Percentiles rank a stretch among this genome's conserved stretches.
Conservation (phyloP, 2,888 invertebrate genomes). For the Teinopalpus imperialis region DNA sequence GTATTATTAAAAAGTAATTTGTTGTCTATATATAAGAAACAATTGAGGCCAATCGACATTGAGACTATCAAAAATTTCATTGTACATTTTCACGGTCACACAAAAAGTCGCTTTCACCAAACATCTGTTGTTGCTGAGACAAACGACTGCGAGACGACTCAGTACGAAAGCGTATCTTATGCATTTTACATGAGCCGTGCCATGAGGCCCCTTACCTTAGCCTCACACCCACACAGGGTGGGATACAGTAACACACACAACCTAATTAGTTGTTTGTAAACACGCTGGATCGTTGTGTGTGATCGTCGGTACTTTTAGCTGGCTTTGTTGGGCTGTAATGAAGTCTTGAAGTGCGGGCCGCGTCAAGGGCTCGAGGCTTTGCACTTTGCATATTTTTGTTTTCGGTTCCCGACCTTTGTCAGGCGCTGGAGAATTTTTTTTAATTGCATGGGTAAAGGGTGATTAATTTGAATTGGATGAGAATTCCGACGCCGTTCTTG, state of each 20-base stretch:
- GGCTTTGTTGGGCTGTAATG: constrained; percentile 59
- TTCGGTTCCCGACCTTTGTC: constrained; percentile 44
- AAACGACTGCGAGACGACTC: constrained; percentile 61
- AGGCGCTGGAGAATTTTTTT: constrained; percentile 9
- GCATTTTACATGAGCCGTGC: constrained; percentile 84
- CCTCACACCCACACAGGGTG: constrained; percentile 42
- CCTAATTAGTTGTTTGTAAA: constrained; percentile 76
- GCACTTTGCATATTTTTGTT: constrained; percentile 64
- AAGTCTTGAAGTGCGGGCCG: constrained; percentile 58
- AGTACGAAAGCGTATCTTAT: constrained; percentile 78
- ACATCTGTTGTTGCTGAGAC: constrained; percentile 64
- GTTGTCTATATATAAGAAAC: no score
- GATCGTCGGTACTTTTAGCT: constrained; percentile 47
- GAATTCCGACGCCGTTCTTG: neutral
- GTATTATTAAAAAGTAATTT: no score
- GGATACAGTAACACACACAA: constrained; percentile 46
- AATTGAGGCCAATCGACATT: neutral
- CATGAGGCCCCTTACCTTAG: constrained; percentile 37
- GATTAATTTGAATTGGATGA: constrained; percentile 4
- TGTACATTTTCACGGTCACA: constrained; percentile 39
- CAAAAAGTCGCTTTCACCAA: constrained; percentile 62
- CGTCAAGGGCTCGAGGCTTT: constrained; percentile 54
- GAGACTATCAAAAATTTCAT: constrained; percentile 9
- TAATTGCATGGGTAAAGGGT: constrained; percentile 1
- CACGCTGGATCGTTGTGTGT: constrained; percentile 46